phyloP scores from a whole-genome alignment of 2,797 vertebrate genomes.

The Diceros bicornis region DNA sequence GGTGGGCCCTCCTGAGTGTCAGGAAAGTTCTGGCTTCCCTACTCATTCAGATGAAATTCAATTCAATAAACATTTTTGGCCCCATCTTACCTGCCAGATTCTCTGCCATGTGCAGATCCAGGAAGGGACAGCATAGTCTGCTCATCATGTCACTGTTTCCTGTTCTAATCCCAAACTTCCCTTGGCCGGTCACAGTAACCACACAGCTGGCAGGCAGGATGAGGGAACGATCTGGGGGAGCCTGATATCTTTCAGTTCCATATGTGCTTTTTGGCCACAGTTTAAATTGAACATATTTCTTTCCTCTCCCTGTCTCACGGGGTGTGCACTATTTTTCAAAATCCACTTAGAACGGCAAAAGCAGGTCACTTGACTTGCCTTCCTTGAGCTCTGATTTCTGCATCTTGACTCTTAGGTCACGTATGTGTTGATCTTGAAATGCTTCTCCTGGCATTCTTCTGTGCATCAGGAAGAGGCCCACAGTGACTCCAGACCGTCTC shows the following conservation, averaged over 20 bases:
- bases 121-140: not conserved
- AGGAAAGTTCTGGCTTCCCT: not conserved
- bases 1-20: rapidly evolving
- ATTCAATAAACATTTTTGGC: not conserved
- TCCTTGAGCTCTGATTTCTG: not conserved
- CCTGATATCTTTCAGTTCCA: not conserved
- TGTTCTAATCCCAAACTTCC: slow-evolving; percentile 63
- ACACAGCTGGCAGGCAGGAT: not conserved
- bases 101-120: slow-evolving; percentile 36
- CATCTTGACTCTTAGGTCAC: not conserved
- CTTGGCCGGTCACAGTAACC: not conserved
- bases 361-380: not conserved
- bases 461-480: not conserved
- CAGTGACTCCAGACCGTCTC: not conserved
- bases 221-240: not conserved
- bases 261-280: not conserved
- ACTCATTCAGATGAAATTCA: not conserved
- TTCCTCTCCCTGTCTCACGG: not conserved
- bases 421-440: not conserved
- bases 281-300: slow-evolving; percentile 67
- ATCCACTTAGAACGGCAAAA: slow-evolving; percentile 41
- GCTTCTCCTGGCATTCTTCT: not conserved
- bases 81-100: not conserved
- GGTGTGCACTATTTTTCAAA: slow-evolving; percentile 59
- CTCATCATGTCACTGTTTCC: slow-evolving; percentile 19